Percentiles rank a stretch among this genome's conserved stretches.
phyloP scores from a whole-genome alignment of 2,113 vertebrate genomes.

The Lota lota region DNA sequence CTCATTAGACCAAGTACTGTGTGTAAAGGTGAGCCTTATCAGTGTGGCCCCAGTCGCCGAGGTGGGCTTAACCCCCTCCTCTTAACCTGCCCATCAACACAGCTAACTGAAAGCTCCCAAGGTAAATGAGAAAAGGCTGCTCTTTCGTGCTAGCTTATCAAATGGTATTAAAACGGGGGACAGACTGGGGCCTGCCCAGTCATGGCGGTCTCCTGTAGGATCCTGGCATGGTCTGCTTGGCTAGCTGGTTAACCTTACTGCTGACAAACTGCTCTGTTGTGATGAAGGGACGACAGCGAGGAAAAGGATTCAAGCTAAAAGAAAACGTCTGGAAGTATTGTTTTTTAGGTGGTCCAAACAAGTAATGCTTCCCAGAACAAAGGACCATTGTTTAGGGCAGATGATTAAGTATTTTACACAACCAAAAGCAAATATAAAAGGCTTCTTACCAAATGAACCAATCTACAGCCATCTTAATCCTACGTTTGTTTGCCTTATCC shows the following conservation, averaged over 20 bases:
- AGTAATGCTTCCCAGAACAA: constrained; percentile 13
- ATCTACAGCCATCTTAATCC: constrained; percentile 5
- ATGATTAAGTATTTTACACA: too few species aligned
- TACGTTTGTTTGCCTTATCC: constrained; percentile 18
- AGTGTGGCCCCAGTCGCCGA: constrained; percentile 49
- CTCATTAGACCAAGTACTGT: constrained; percentile 14
- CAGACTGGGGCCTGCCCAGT: constrained; percentile 47
- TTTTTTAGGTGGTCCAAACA: constrained; percentile 31
- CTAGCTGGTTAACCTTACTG: constrained; percentile 30
- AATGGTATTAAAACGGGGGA: constrained; percentile 55
- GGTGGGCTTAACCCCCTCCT: constrained; percentile 51
- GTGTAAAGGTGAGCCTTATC: constrained; percentile 42
- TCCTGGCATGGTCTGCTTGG: constrained; percentile 39
- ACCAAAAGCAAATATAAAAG: constrained; percentile 15
- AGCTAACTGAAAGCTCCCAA: constrained; percentile 48
- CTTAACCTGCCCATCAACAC: constrained; percentile 57
- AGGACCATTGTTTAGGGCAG: not conserved
- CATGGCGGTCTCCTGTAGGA: constrained; percentile 46
- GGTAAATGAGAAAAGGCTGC: constrained; percentile 48
- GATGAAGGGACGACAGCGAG: constrained; percentile 47
- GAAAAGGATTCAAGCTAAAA: constrained; percentile 42
- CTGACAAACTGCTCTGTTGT: constrained; percentile 67
- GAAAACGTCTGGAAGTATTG: constrained; percentile 32
- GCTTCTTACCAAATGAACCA: constrained; percentile 2
- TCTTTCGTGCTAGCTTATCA: constrained; percentile 71